Percentiles rank a stretch among this genome's conserved stretches.
phyloP scores from a whole-genome alignment of 2,888 invertebrate genomes.

The Hirtodrosophila confusa region DNA sequence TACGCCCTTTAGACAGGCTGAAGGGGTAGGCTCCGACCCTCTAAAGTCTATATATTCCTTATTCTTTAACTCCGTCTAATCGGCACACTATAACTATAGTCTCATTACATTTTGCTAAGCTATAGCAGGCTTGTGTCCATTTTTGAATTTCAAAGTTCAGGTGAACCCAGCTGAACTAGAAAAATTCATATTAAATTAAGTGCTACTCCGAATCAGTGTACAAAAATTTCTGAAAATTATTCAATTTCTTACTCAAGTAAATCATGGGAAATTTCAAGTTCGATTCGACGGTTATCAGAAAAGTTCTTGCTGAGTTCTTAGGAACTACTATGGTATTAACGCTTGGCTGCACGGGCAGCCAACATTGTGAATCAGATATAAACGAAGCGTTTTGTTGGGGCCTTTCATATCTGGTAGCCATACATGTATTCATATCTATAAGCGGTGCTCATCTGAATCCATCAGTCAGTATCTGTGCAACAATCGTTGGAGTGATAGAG shows the following conservation, averaged over 20 bases:
- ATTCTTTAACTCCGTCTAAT: no score
- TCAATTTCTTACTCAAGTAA: not conserved
- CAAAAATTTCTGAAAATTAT: not conserved
- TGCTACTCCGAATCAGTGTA: not conserved
- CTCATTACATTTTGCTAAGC: no score
- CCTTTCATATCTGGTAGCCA: slow-evolving; percentile 18
- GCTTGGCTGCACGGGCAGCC: slow-evolving; percentile 28
- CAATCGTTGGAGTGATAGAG: slow-evolving; percentile 29
- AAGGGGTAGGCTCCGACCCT: no score
- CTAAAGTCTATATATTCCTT: no score
- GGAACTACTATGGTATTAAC: slow-evolving; percentile 34
- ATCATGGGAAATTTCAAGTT: slow-evolving; percentile 38
- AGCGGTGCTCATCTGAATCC: slow-evolving; percentile 55
- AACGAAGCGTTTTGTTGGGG: slow-evolving; percentile 37
- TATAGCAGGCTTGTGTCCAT: no score
- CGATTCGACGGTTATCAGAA: slow-evolving; percentile 4
- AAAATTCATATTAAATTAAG: not conserved
- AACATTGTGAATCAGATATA: not conserved
- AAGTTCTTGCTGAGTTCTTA: slow-evolving; percentile 31
- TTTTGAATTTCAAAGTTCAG: no score
- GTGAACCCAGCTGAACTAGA: no score
- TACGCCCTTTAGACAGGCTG: no score
- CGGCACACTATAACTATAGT: no score
- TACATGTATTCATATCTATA: slow-evolving; percentile 32
- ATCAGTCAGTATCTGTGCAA: slow-evolving; percentile 31